Evolutionary conservation across 2,888 invertebrate genomes (phyloP).

Genomic region (Nysson spinosus): DNA sequence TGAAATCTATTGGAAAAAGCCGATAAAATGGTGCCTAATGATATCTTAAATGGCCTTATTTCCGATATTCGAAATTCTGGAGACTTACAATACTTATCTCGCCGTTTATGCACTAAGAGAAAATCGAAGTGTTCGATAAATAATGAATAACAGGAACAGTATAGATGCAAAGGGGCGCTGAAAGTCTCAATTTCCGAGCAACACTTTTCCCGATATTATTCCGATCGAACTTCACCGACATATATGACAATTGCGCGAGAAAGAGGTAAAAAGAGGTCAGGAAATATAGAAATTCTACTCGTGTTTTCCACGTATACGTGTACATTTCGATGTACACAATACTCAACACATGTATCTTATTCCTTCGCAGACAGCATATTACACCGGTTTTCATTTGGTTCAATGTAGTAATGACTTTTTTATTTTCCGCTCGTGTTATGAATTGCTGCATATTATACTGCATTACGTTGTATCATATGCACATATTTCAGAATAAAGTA

Average conservation of each 20-base stretch:
- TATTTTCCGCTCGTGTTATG: no score
- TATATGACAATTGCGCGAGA: constrained; percentile 4
- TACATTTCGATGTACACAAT: not conserved
- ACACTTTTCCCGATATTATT: constrained; percentile 5
- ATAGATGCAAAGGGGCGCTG: not conserved
- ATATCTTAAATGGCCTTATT: no score
- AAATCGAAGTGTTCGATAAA: constrained; percentile 1
- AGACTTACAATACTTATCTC: not conserved
- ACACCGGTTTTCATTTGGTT: no score
- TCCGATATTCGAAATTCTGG: no score
- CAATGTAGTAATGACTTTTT: no score
- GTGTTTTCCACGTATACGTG: not conserved
- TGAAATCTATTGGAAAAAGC: no score
- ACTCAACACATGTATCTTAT: no score
- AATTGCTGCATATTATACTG: no score
- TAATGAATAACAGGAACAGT: not conserved
- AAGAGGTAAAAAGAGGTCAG: constrained; percentile 33
- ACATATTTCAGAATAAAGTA: no score
- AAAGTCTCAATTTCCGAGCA: constrained; percentile 13
- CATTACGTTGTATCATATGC: no score
- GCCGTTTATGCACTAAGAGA: not conserved
- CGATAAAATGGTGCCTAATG: no score
- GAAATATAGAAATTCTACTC: constrained; percentile 16
- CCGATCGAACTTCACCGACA: constrained; percentile 16
- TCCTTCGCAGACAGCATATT: no score